Conservation (phyloP, 2,113 vertebrate genomes). For the Labeo rohita region DNA sequence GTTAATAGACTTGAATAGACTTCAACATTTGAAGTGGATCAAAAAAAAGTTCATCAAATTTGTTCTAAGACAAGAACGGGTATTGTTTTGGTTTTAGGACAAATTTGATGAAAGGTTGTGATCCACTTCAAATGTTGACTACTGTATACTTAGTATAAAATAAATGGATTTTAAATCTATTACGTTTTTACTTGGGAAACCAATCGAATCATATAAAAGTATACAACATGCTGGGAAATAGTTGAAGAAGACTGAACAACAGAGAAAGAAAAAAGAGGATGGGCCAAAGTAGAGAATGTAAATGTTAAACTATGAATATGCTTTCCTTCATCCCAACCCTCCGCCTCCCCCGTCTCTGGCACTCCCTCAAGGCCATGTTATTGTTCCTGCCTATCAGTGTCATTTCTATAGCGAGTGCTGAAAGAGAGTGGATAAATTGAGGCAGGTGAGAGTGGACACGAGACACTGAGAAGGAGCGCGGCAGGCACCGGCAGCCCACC, state of each 20-base stretch:
- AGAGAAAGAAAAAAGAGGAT: not conserved
- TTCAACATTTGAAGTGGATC: too few species aligned
- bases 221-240: not conserved
- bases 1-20: too few species aligned
- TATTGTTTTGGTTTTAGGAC: too few species aligned
- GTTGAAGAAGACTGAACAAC: not conserved
- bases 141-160: too few species aligned
- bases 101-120: too few species aligned
- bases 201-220: not conserved
- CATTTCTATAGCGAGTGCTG: conserved; percentile 70
- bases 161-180: too few species aligned
- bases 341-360: conserved; percentile 41
- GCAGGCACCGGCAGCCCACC: conserved; percentile 23
- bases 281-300: conserved; percentile 5
- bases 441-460: conserved; percentile 65
- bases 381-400: conserved; percentile 57
- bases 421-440: conserved; percentile 61
- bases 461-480: conserved; percentile 42
- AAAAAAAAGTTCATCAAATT: too few species aligned
- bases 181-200: too few species aligned
- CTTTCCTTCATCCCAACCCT: conserved; percentile 24
- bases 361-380: conserved; percentile 60
- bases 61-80: too few species aligned
- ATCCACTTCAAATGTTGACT: too few species aligned
- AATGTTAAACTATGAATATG: conserved; percentile 58